phyloP scores from a whole-genome alignment of 2,888 invertebrate species.

The Odontothrips loti region DNA sequence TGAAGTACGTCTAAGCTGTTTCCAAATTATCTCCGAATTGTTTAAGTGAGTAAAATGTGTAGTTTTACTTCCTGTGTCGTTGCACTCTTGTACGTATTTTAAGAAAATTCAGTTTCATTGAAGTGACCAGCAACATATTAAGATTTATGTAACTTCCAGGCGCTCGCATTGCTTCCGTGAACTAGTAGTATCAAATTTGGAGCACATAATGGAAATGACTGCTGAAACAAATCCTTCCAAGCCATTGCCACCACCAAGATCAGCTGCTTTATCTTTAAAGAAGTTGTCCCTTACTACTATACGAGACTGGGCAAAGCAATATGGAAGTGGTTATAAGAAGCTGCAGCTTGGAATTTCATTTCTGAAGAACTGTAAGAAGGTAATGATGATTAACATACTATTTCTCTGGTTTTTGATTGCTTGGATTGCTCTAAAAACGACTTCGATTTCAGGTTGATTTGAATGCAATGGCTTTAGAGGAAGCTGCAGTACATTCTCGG shows the following conservation, averaged over 20 bases:
- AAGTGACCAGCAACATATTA: not conserved
- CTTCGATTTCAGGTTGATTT: constrained; percentile 40
- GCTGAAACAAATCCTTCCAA: constrained; percentile 47
- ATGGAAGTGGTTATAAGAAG: constrained; percentile 48
- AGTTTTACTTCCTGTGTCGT: not conserved
- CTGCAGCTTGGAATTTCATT: constrained; percentile 49
- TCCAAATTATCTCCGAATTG: constrained; percentile 51
- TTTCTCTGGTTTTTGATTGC: not conserved
- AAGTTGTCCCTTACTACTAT: constrained; percentile 47
- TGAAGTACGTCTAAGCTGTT: constrained; percentile 52
- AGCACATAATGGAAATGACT: constrained; percentile 47
- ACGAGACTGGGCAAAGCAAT: constrained; percentile 51
- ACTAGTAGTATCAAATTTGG: constrained; percentile 49
- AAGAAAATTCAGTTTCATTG: not conserved
- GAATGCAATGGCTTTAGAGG: constrained; percentile 37
- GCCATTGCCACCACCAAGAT: constrained; percentile 51
- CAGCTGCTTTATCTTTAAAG: constrained; percentile 48
- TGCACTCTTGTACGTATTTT: not conserved
- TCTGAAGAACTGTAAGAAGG: constrained; percentile 40
- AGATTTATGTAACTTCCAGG: constrained; percentile 42
- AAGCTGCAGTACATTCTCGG: constrained; percentile 37
- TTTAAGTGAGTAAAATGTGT: constrained; percentile 44
- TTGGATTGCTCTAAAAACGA: not conserved
- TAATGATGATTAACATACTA: constrained; percentile 31
- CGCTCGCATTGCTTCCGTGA: constrained; percentile 52